Evolutionary conservation across 2,113 vertebrate genomes (phyloP).

Genomic region (Lagopus muta): DNA sequence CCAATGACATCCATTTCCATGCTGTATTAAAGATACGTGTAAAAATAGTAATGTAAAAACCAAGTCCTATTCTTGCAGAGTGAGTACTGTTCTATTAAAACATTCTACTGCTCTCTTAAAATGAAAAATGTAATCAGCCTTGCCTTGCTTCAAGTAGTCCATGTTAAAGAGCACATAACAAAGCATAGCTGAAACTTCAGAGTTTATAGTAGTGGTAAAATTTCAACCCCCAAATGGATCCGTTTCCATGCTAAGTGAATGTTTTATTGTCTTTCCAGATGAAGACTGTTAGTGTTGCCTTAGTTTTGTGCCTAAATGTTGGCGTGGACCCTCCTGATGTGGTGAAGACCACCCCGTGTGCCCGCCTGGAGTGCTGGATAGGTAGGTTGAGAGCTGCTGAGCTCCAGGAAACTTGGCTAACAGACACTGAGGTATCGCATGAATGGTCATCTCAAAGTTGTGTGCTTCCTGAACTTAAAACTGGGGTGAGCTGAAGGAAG

Average conservation of each 20-base stretch:
- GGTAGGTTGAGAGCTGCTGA: conserved; percentile 78
- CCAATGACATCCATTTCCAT: not conserved
- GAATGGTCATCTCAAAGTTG: too few species aligned
- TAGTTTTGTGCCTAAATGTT: conserved; percentile 96
- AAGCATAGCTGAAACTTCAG: not conserved
- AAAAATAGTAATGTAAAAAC: conserved; percentile 22
- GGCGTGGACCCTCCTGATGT: conserved; percentile 98
- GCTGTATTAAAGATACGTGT: conserved; percentile 25
- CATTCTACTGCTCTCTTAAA: not conserved
- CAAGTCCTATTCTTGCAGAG: not conserved
- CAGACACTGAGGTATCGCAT: not conserved
- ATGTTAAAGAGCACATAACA: not conserved
- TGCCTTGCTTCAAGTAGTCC: not conserved
- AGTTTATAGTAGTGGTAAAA: not conserved
- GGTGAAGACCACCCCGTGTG: conserved; percentile 98
- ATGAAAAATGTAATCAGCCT: not conserved
- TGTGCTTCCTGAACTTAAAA: not conserved
- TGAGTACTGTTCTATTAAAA: too few species aligned
- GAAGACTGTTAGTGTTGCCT: conserved; percentile 99
- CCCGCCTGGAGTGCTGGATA: conserved; percentile 96
- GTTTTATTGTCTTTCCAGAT: conserved; percentile 81
- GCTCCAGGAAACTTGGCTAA: not conserved
- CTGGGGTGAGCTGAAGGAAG: not conserved
- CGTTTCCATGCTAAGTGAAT: not conserved
- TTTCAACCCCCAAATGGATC: not conserved